Conservation (phyloP, 2,797 vertebrate genomes). For the Ciconia nigra region DNA sequence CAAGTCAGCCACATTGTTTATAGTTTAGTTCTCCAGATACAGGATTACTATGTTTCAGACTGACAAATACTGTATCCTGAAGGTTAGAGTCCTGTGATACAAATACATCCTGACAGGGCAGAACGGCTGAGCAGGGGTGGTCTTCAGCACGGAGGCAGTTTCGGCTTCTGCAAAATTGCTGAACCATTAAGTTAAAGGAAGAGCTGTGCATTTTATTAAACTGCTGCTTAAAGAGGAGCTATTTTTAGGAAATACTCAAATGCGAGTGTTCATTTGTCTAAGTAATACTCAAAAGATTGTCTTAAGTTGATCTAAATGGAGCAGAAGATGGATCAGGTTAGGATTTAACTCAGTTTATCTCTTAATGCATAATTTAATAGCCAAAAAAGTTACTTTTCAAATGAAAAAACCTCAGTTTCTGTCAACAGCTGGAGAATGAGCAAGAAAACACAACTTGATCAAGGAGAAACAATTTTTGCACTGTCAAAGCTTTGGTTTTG, state of each 20-base stretch:
- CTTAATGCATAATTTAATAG: neutral
- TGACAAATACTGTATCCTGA: conserved; percentile 33
- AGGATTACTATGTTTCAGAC: neutral
- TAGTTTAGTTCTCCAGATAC: neutral
- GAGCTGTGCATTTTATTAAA: neutral
- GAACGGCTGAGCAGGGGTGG: neutral
- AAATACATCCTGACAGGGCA: neutral
- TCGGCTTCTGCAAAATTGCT: neutral
- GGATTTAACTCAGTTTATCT: neutral
- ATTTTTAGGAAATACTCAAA: conserved; percentile 48
- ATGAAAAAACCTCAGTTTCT: neutral
- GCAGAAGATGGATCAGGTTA: neutral
- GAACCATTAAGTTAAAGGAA: neutral
- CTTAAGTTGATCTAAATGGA: conserved; percentile 13
- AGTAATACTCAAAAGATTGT: conserved; percentile 4
- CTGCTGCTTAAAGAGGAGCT: neutral
- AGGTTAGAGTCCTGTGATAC: neutral
- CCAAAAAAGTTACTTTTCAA: neutral
- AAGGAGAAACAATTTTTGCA: neutral
- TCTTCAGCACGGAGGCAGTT: neutral
- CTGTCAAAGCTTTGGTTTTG: neutral
- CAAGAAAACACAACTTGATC: neutral
- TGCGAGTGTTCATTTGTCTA: neutral
- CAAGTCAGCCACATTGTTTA: conserved; percentile 18
- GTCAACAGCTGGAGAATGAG: neutral